Conservation (phyloP, 2,113 vertebrate species). For the Mastomys natalensis region DNA sequence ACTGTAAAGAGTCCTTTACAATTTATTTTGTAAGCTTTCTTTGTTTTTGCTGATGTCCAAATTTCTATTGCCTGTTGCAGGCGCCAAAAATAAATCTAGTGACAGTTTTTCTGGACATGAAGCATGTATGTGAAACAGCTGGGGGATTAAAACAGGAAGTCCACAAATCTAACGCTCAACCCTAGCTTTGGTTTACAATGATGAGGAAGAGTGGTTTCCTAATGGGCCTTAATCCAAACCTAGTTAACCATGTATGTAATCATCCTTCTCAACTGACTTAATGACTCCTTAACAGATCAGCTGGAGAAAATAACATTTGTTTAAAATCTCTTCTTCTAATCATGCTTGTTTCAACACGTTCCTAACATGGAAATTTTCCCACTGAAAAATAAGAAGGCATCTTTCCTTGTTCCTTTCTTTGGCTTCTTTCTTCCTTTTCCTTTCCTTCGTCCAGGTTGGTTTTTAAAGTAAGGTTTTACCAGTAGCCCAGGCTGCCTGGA, state of each 20-base stretch:
- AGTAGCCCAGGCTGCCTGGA: background rate
- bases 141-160: slow-evolving; percentile 73
- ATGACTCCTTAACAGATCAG: slow-evolving; percentile 21
- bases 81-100: slow-evolving; percentile 51
- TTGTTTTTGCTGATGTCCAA: background rate
- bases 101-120: slow-evolving; percentile 50
- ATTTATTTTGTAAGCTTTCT: background rate
- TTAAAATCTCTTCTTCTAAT: slow-evolving; percentile 36
- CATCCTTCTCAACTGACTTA: slow-evolving; percentile 55
- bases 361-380: slow-evolving; percentile 12
- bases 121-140: slow-evolving; percentile 37
- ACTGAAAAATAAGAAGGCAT: background rate
- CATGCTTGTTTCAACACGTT: slow-evolving; percentile 28
- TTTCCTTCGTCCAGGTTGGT: background rate
- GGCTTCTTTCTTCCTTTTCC: too few species aligned
- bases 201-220: slow-evolving; percentile 58
- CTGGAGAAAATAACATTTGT: slow-evolving; percentile 46
- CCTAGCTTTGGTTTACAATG: slow-evolving; percentile 40
- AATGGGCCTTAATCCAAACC: slow-evolving; percentile 69
- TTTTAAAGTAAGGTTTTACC: background rate
- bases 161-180: slow-evolving; percentile 69
- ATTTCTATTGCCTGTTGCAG: slow-evolving; percentile 43
- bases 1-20: background rate
- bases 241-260: slow-evolving; percentile 66
- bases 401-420: background rate